A percentile compares a stretch with the other conserved stretches of the same genome.
phyloP scores from a whole-genome alignment of 35 echinoderm and acorn worm species.

The Eucidaris tribuloides region DNA sequence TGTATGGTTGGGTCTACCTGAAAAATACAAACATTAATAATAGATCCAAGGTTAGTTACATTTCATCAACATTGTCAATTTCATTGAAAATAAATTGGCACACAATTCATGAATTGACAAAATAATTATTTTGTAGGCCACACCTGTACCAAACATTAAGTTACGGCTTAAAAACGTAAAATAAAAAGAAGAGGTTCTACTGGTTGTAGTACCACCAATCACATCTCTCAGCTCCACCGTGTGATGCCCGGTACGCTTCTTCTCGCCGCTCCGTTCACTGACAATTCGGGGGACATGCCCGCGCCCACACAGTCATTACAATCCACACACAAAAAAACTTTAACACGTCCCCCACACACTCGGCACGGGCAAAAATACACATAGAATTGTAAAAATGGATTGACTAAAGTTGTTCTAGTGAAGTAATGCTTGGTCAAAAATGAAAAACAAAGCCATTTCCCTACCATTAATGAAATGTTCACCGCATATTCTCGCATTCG shows the following conservation, averaged over 20 bases:
- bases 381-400: neutral
- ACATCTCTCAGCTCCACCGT: no score
- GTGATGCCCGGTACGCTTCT: neutral
- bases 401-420: neutral
- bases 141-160: no score
- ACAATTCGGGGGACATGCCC: no score
- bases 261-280: neutral
- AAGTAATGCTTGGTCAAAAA: no score
- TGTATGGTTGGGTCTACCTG: no score
- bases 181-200: no score
- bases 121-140: neutral
- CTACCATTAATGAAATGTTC: constrained; percentile 48
- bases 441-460: neutral
- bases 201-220: no score
- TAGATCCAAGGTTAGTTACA: neutral
- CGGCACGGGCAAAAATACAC: neutral
- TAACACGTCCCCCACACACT: neutral
- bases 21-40: neutral
- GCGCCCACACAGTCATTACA: neutral
- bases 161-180: no score
- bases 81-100: neutral
- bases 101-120: neutral
- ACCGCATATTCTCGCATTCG: constrained; percentile 39
- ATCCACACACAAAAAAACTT: neutral
- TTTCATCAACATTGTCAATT: neutral